phyloP scores from a whole-genome alignment of 1,140 invertebrate species.

The Anastatus disparis region DNA sequence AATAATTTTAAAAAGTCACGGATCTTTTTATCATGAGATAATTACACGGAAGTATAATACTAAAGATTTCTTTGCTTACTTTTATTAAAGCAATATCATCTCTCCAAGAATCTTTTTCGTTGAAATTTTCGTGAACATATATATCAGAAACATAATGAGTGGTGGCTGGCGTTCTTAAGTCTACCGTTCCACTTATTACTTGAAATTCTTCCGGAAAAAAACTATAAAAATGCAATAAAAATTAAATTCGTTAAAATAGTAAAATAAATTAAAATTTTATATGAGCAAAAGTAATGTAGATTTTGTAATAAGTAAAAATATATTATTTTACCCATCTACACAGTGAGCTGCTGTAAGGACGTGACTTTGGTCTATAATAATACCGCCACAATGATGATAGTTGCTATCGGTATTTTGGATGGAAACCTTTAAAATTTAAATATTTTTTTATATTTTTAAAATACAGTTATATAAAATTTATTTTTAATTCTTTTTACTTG shows the following conservation, averaged over 20 bases:
- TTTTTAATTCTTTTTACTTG: conserved; percentile 43
- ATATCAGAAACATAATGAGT: conserved; percentile 5
- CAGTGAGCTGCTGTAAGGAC: conserved; percentile 68
- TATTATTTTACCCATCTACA: conserved; percentile 49
- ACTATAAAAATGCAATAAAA: not conserved
- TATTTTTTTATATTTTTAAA: not conserved
- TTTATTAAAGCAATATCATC: conserved; percentile 34
- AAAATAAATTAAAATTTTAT: conserved; percentile 5
- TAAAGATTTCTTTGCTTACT: conserved; percentile 22
- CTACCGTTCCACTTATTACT: conserved; percentile 16
- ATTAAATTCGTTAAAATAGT: conserved; percentile 5
- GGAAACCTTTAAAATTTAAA: conserved; percentile 42
- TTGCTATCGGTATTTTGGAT: conserved; percentile 23
- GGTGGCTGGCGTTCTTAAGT: conserved; percentile 8
- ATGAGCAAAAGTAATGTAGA: too few relatives aligned
- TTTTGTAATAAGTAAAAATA: not conserved
- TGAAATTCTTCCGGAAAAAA: conserved; percentile 3
- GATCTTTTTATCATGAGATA: too few relatives aligned
- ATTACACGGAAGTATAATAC: too few relatives aligned
- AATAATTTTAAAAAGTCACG: too few relatives aligned
- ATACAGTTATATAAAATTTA: not conserved
- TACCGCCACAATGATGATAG: conserved; percentile 64
- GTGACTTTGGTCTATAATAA: conserved; percentile 62
- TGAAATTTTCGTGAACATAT: conserved; percentile 4
- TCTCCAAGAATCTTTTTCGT: not conserved